Evolutionary conservation across 1,140 invertebrate genomes (phyloP).

Genomic region (Aphelenchoides fujianensis): DNA sequence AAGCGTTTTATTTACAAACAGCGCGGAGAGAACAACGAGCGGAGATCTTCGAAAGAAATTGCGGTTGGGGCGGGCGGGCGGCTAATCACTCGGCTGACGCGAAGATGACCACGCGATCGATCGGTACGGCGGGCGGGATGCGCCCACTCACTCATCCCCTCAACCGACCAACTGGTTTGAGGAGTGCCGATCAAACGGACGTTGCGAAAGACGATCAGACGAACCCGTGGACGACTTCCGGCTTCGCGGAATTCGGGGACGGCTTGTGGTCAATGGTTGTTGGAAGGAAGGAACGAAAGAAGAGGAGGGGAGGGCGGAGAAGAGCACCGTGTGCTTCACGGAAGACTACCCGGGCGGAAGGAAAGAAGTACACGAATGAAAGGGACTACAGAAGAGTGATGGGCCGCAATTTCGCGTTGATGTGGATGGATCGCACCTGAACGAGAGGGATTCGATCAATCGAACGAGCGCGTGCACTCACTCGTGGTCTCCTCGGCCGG

Average conservation of each 20-base stretch:
- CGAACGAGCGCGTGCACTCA: neutral
- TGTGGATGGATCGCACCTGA: neutral
- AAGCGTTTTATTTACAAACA: slow-evolving; percentile 4
- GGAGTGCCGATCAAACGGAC: neutral
- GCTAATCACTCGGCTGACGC: neutral
- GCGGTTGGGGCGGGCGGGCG: neutral
- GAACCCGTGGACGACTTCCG: neutral
- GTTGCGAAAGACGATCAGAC: neutral
- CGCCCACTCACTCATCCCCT: too few species aligned
- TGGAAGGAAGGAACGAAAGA: too few species aligned
- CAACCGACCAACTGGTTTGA: neutral
- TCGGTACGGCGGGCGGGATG: too few species aligned
- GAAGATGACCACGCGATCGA: neutral
- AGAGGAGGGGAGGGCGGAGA: too few species aligned
- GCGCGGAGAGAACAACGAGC: neutral
- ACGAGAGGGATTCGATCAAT: neutral
- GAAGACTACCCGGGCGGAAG: too few species aligned
- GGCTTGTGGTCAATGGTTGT: neutral
- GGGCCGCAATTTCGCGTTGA: too few species aligned
- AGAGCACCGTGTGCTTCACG: neutral
- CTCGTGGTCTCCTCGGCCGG: slow-evolving; percentile 27
- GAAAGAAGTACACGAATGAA: neutral
- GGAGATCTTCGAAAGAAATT: neutral
- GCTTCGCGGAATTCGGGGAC: too few species aligned
- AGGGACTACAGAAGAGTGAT: too few species aligned